These are phyloP conservation scores for Drosophila testacea DNA, from an alignment of 2,888 invertebrate genomes.

Conservation along the genomic window DNA sequence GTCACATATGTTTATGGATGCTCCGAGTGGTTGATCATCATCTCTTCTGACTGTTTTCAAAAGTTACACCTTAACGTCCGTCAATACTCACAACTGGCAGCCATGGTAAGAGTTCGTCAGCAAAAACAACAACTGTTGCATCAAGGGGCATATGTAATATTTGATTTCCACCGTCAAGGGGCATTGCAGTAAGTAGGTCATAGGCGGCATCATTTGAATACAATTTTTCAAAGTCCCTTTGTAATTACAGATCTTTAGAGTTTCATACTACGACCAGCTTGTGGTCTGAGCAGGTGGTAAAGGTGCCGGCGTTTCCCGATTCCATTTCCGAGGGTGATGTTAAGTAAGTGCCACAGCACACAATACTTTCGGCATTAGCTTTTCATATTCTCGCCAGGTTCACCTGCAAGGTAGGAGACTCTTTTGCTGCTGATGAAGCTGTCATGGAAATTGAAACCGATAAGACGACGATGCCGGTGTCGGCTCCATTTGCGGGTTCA, in stretches of 20 bases:
- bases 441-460: slow-evolving; percentile 99
- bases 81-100: slow-evolving; percentile 63
- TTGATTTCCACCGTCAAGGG: slow-evolving; percentile 24
- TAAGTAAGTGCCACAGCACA: slow-evolving; percentile 86
- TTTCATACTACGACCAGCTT: slow-evolving; percentile 84
- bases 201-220: neutral
- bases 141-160: neutral
- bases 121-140: slow-evolving; percentile 42
- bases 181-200: slow-evolving; percentile 47
- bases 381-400: slow-evolving; percentile 85
- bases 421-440: slow-evolving; percentile 95
- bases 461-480: slow-evolving; percentile 92
- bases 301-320: slow-evolving; percentile 97
- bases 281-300: slow-evolving; percentile 84
- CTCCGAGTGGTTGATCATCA: neutral
- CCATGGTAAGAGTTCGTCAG: slow-evolving; percentile 27
- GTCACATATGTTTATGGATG: neutral
- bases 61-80: slow-evolving; percentile 70
- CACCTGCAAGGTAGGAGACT: slow-evolving; percentile 94
- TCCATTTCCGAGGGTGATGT: slow-evolving; percentile 98
- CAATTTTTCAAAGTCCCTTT: neutral
- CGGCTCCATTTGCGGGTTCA: slow-evolving; percentile 93
- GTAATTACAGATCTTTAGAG: slow-evolving; percentile 10
- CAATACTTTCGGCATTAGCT: too few relatives aligned
- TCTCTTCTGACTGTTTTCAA: neutral